Conservation (phyloP, 2,888 invertebrate species). For the Lacanobia oleracea region DNA sequence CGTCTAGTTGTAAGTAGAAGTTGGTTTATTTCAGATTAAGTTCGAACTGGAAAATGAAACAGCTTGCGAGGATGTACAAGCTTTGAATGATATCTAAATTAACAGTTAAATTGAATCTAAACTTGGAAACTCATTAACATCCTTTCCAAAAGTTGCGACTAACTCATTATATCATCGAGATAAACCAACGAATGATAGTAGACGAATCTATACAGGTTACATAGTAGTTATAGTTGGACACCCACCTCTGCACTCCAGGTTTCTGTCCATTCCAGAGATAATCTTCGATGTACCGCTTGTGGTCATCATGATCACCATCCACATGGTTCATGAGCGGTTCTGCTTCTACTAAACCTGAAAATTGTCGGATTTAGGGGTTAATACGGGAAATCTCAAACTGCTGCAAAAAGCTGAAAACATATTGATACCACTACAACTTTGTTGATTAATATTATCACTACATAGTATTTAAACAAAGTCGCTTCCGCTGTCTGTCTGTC, state of each 20-base stretch:
- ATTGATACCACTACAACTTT: no score
- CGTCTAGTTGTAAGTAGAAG: slow-evolving; percentile 28
- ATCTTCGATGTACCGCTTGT: slow-evolving; percentile 88
- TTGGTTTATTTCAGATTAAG: slow-evolving; percentile 49
- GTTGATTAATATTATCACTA: no score
- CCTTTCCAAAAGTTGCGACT: background rate
- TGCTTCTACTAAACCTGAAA: slow-evolving; percentile 92
- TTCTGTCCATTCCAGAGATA: slow-evolving; percentile 89
- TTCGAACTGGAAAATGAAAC: background rate
- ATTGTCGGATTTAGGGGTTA: slow-evolving; percentile 11
- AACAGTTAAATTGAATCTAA: slow-evolving; percentile 11
- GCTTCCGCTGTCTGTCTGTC: no score
- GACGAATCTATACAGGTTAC: slow-evolving; percentile 21
- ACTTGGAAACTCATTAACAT: background rate
- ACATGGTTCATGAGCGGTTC: slow-evolving; percentile 94
- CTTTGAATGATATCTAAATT: background rate
- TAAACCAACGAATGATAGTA: slow-evolving; percentile 46
- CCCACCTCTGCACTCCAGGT: slow-evolving; percentile 87
- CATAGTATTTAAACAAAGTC: no score
- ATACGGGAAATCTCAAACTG: background rate
- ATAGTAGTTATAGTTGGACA: slow-evolving; percentile 1
- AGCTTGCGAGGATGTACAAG: slow-evolving; percentile 9
- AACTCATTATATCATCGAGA: slow-evolving; percentile 11
- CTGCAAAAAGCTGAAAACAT: background rate
- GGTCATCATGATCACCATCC: slow-evolving; percentile 89